Conservation (phyloP, 1,140 invertebrate genomes). For the Teleogryllus occipitalis region DNA sequence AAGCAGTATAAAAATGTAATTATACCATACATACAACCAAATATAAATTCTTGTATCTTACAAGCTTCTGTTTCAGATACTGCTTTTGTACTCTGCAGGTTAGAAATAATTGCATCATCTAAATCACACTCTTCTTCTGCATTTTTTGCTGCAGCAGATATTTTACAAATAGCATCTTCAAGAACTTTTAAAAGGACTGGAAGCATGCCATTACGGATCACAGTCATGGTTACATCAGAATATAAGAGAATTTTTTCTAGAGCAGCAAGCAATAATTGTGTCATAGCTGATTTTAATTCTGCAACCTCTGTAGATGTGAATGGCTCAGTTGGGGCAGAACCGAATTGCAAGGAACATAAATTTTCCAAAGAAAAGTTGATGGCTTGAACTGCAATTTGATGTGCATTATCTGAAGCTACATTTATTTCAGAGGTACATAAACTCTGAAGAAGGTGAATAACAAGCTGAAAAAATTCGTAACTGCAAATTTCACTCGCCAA, state of each 20-base stretch:
- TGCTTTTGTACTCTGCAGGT: not conserved
- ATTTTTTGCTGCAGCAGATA: not conserved
- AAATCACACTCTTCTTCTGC: not conserved
- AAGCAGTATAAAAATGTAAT: constrained; percentile 50
- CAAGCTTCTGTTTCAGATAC: constrained; percentile 5
- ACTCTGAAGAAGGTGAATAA: constrained; percentile 48
- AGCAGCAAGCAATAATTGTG: constrained; percentile 46
- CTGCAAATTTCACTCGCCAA: constrained; percentile 43
- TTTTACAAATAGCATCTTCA: constrained; percentile 45
- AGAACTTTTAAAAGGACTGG: constrained; percentile 50
- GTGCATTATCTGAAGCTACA: constrained; percentile 35
- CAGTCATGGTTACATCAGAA: constrained; percentile 46
- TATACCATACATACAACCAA: constrained; percentile 49
- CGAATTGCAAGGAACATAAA: constrained; percentile 51
- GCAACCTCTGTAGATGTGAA: constrained; percentile 32
- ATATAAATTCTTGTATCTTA: constrained; percentile 47
- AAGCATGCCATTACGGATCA: constrained; percentile 51
- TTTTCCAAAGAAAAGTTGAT: constrained; percentile 52
- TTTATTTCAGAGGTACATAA: constrained; percentile 48
- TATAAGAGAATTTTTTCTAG: constrained; percentile 46
- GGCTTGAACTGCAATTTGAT: constrained; percentile 47
- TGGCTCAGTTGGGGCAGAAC: constrained; percentile 31
- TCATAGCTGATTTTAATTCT: constrained; percentile 47
- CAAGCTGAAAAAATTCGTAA: constrained; percentile 48
- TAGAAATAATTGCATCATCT: not conserved